Base-by-base conservation (phyloP, 2,888 invertebrate species). In the Stenurella melanura region DNA sequence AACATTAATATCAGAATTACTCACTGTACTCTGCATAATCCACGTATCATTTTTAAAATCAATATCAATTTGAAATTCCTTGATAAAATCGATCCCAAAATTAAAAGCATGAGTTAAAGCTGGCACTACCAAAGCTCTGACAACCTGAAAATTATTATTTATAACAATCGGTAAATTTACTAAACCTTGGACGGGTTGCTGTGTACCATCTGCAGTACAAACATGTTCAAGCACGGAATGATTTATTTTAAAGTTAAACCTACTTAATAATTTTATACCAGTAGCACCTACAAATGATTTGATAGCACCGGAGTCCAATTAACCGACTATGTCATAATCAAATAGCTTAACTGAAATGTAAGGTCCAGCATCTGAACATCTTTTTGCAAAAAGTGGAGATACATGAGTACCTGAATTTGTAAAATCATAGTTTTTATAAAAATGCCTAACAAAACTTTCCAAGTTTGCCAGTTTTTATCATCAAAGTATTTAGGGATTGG, bases 241-340 rank as follows among this genome's bases (percentile, higher is more conserved):
- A 26, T 61, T 64, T 9, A 72, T 17, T 18, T 38, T 17, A 9
- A 75, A 5, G 26, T 64, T 21, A 56, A 71, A 63, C n/a, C 26
- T 54, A 56, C 71, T 57, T 18, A 75, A 61, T 38, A 75, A 18
- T 9, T 61, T 50, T 17, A 75, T n/a, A 34, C 75, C 71, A n/a
- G 42, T 57, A 4, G 61, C n/a, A 58, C 75, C 74, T 30, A 76
- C 66, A 72, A 78, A 63, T 6, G 69, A 75, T 12, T 66, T 50
- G 18, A 64, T 78, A 9, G 78, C 75, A 9, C 75, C 79, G 18
- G 73, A 70, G 77, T 81, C 78, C n/a, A 81, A 69, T 15, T 74
- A 56, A n/a, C 58, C 76, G 15, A 34, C 38, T 34, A 78, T 57
- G n/a, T 42, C 19, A 11, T 26, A n/a, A 26, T 73, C 78, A 30